phyloP scores from a whole-genome alignment of 1,140 invertebrate species.

The Habropoda laboriosa region DNA sequence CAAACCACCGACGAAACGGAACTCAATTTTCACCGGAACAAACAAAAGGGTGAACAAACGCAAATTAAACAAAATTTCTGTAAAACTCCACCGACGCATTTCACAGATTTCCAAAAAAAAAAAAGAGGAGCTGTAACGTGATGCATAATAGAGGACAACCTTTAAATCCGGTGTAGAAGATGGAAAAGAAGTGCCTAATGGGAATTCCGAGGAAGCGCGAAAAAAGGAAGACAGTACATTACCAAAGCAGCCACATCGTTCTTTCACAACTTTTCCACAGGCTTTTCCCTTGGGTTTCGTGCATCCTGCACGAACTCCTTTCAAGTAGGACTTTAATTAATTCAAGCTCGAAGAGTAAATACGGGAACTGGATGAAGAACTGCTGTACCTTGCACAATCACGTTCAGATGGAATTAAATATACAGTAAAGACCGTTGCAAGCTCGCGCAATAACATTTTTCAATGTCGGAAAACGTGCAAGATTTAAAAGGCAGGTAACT shows the following conservation, averaged over 20 bases:
- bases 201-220: neutral
- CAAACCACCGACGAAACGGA: neutral
- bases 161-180: neutral
- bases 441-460: neutral
- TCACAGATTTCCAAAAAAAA: no score
- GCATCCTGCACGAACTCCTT: neutral
- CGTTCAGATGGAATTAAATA: neutral
- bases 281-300: neutral
- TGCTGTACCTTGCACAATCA: neutral
- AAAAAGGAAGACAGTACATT: neutral
- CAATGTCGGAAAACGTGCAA: no score
- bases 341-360: constrained; percentile 27
- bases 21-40: neutral
- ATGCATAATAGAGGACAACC: neutral
- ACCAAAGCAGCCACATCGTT: neutral
- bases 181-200: neutral
- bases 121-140: neutral
- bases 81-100: neutral
- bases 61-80: neutral
- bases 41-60: neutral
- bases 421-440: neutral
- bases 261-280: constrained; percentile 2
- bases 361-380: neutral
- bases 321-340: constrained; percentile 47
- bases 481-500: no score